Evolutionary conservation across 1,140 invertebrate species (phyloP), one percentile per base, ranked within the genome.

Genomic region (Drosophila neocordata): DNA sequence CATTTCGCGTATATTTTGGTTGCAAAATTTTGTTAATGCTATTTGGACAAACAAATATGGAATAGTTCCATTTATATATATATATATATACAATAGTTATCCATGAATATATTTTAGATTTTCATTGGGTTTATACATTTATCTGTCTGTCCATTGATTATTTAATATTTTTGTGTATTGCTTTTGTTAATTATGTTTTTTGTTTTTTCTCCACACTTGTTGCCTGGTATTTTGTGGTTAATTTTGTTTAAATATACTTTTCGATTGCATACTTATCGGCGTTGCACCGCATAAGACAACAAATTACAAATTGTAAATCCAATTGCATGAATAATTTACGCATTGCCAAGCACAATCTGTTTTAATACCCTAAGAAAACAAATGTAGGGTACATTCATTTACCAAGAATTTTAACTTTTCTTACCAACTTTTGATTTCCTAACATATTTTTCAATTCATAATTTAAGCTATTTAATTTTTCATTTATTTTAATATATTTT

Each of bases 291-390:
- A 31, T 62, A 74, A 80, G 69, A 73, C 65, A 66, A 62, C 77
- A 84, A 82, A 82, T 74, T 88, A 61, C 82, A 70, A 62, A 77
- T 83, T 62, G 68, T 74, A 80, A 87, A 81, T 87, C 65, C 78
- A 81, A 87, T 76, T 70, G 82, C 78, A 87, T 87, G 80, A 81
- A 87, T 87, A 82, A 87, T 87, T 87, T 58, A 69, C 8, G 15
- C 15, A 8, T 13, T 18, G 41, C 41, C 41, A 18, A 15, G 41
- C 41, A 18, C 13, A 44, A 44, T 44, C 41, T 48, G 41, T 12
- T 44, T 18, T 8, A 3, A 44, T 44, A 20, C 15, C 15, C 41
- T 44, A 7, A 18, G 3, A 18, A 18, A 2, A 9, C 2, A 4
- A 48, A 35, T 20, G 18, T 1, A 11, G 20, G n/a, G 18, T 48